Evolutionary conservation across 1,140 invertebrate genomes (phyloP), one percentile per base, ranked within the genome.

Genomic region (Euura saliciscinereae): DNA sequence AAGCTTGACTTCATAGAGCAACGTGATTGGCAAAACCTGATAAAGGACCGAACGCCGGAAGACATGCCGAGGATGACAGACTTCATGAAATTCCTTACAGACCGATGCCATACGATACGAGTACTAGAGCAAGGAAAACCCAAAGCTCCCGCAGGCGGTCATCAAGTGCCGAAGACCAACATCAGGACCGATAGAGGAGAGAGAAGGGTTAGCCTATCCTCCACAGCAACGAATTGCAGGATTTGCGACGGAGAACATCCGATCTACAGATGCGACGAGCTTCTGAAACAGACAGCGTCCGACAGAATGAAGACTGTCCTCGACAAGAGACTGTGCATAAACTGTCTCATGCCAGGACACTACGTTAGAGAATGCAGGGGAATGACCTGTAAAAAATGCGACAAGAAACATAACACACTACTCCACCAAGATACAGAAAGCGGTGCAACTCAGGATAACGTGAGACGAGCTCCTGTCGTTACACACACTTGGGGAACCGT

Each of bases 281-380:
- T 76, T 45, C n/a, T 76, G 6, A 59, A 43, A 4, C 45, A 72
- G 59, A 10, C 73, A 28, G 42, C 71, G 42, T 71, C 74, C 8
- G 71, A 74, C 10, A 65, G 75, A 68, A 51, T 76, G 4, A 73
- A 68, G 13, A 71, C 72, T 42, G 43, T 71, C 43, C 45, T 69
- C 13, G 65, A 71, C 43, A 44, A 73, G 43, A 65, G 65, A 8
- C 64, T 76, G 3, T 76, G 73, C 59, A 68, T 73, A 3, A 74
- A 76, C 51, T 76, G 71, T 45, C 66, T 76, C 51, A 71, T 71
- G 13, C 72, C 71, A 42, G 71, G 71, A 66, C 75, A 76, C 43
- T 74, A 73, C 65, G 73, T 69, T 10, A 76, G 73, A 45, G 66
- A 65, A 11, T 76, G 75, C 69, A 73, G 65, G 66, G 71, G 65